Conservation (phyloP, 53 echinoderm and acorn worm genomes). For the Arbacia lixula region DNA sequence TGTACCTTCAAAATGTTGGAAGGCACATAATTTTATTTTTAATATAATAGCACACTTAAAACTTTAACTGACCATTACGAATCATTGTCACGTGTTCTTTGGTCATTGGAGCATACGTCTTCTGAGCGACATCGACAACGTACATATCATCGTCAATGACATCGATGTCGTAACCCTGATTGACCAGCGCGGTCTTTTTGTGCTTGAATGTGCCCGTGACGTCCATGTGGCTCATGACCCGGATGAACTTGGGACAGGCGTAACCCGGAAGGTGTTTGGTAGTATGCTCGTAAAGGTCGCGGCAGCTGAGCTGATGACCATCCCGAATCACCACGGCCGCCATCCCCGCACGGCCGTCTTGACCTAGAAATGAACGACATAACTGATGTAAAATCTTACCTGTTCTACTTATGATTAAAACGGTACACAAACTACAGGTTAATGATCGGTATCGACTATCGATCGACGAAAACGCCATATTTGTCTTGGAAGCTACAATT, state of each 20-base stretch:
- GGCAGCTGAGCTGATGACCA: slow-evolving; percentile 35
- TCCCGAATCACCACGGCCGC: slow-evolving; percentile 64
- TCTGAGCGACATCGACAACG: slow-evolving; percentile 48
- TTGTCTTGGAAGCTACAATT: too few species aligned
- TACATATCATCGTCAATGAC: slow-evolving; percentile 59
- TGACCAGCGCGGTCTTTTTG: slow-evolving; percentile 69
- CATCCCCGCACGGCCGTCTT: slow-evolving; percentile 82
- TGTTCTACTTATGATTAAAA: too few species aligned
- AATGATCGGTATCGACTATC: too few species aligned
- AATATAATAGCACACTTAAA: background rate
- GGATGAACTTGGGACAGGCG: slow-evolving; percentile 79
- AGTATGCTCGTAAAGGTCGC: slow-evolving; percentile 59
- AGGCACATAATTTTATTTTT: background rate
- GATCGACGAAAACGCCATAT: too few species aligned
- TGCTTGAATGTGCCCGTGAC: slow-evolving; percentile 83
- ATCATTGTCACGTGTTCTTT: slow-evolving; percentile 7
- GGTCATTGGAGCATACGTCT: slow-evolving; percentile 63
- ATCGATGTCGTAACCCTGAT: slow-evolving; percentile 70
- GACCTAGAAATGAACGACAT: too few species aligned
- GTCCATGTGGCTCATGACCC: slow-evolving; percentile 67
- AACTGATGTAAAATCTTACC: too few species aligned
- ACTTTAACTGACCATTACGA: slow-evolving; percentile 45
- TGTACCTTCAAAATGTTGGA: too few species aligned
- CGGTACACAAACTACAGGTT: too few species aligned
- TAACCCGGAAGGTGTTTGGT: slow-evolving; percentile 67